Evolutionary conservation across 1,140 invertebrate species (phyloP).

Genomic region (Eriosoma lanigerum): DNA sequence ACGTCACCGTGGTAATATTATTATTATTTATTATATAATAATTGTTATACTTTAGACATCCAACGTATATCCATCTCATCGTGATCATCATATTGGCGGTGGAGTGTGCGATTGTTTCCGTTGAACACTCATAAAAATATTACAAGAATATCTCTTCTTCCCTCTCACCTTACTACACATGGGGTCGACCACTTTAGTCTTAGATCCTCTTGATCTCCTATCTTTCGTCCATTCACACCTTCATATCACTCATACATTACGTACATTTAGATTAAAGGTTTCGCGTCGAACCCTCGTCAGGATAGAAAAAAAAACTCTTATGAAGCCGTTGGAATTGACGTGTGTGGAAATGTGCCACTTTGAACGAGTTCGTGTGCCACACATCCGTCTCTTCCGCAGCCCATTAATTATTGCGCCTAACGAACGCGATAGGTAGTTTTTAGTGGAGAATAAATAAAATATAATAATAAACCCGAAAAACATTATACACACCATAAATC

Average conservation of each 20-base stretch:
- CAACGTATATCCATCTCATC: not conserved
- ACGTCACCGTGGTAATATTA: no score
- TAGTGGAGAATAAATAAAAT: not conserved
- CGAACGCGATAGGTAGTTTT: not conserved
- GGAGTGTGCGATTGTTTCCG: no score
- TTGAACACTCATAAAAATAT: no score
- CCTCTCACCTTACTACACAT: no score
- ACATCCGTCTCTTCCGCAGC: not conserved
- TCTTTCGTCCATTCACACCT: no score
- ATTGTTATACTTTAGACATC: no score
- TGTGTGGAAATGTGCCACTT: slow-evolving; percentile 29
- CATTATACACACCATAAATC: slow-evolving; percentile 1
- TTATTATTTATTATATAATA: no score
- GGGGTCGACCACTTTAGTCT: no score
- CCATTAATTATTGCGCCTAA: not conserved
- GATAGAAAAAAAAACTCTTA: not conserved
- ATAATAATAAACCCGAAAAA: not conserved
- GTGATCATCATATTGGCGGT: not conserved
- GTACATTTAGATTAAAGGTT: slow-evolving; percentile 7
- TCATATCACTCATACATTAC: no score
- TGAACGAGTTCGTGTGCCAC: not conserved
- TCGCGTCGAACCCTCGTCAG: not conserved
- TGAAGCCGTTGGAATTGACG: slow-evolving; percentile 27
- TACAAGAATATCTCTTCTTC: no score
- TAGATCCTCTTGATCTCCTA: no score